These are phyloP conservation scores for Xestia ashworthii DNA, from an alignment of 2,888 invertebrate genomes.

Conservation along the genomic window DNA sequence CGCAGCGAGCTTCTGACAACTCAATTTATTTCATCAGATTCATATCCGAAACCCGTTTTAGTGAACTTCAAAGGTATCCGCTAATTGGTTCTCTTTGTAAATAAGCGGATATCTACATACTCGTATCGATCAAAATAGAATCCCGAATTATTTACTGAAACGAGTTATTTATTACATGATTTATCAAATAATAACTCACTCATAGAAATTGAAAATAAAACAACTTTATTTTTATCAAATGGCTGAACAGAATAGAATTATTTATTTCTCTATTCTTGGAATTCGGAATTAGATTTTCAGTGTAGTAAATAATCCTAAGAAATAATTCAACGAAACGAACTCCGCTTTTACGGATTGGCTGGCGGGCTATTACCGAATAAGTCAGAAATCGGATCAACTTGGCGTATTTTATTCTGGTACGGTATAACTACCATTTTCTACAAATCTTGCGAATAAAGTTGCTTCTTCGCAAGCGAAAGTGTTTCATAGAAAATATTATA, in stretches of 20 bases:
- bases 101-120: slow-evolving; percentile 68
- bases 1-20: slow-evolving; percentile 78
- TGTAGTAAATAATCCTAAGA: slow-evolving; percentile 46
- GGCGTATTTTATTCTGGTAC: slow-evolving; percentile 38
- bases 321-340: slow-evolving; percentile 51
- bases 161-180: slow-evolving; percentile 26
- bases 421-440: background rate
- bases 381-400: slow-evolving; percentile 35
- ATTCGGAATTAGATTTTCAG: slow-evolving; percentile 39
- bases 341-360: slow-evolving; percentile 41
- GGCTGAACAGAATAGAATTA: slow-evolving; percentile 43
- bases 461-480: slow-evolving; percentile 22
- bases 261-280: slow-evolving; percentile 32
- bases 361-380: slow-evolving; percentile 38
- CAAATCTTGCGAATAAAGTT: slow-evolving; percentile 19
- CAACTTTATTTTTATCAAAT: slow-evolving; percentile 36
- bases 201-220: slow-evolving; percentile 42
- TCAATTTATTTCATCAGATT: slow-evolving; percentile 86
- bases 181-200: slow-evolving; percentile 34
- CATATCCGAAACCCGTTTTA: slow-evolving; percentile 84
- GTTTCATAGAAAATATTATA: slow-evolving; percentile 41
- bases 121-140: slow-evolving; percentile 61
- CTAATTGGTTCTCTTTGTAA: slow-evolving; percentile 81
- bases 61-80: slow-evolving; percentile 85
- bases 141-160: slow-evolving; percentile 47